Evolutionary conservation across 2,797 vertebrate genomes (phyloP).

Genomic region (Rhyacichthys aspro): DNA sequence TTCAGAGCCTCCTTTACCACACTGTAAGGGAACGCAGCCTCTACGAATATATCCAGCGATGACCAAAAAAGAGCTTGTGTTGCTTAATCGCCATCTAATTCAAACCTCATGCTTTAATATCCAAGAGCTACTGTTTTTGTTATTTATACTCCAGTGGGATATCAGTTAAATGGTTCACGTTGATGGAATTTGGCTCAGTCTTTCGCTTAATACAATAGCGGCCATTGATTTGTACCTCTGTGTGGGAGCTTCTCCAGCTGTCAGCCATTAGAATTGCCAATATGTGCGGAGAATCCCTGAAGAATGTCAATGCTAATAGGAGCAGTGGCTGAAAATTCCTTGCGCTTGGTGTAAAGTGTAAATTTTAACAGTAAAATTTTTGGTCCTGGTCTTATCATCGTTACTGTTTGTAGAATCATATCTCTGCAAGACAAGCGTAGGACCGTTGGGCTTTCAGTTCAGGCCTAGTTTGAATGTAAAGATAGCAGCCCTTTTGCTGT

Average conservation of each 20-base stretch:
- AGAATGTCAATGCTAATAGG: background rate
- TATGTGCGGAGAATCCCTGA: constrained; percentile 16
- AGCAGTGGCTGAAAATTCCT: constrained; percentile 1
- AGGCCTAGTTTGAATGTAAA: background rate
- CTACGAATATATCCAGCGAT: constrained; percentile 41
- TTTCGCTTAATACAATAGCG: background rate
- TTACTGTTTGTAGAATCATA: background rate
- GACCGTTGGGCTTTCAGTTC: background rate
- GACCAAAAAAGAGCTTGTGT: constrained; percentile 5
- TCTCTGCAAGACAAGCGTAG: background rate
- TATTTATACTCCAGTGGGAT: constrained; percentile 31
- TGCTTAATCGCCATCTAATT: constrained; percentile 27
- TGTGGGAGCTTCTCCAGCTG: constrained; percentile 23
- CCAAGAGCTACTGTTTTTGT: constrained; percentile 34
- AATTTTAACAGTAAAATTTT: constrained; percentile 2
- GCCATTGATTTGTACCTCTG: constrained; percentile 8
- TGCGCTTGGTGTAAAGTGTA: constrained; percentile 1
- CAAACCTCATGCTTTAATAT: constrained; percentile 23
- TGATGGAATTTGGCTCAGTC: constrained; percentile 1
- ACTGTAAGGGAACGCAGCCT: constrained; percentile 41
- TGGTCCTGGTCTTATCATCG: too few species aligned
- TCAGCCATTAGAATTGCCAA: constrained; percentile 8
- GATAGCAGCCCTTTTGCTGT: background rate
- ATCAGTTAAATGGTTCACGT: constrained; percentile 36
- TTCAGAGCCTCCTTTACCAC: constrained; percentile 56